These are phyloP conservation scores for Hyla sarda DNA, from an alignment of 2,113 vertebrate genomes.

Conservation along the genomic window DNA sequence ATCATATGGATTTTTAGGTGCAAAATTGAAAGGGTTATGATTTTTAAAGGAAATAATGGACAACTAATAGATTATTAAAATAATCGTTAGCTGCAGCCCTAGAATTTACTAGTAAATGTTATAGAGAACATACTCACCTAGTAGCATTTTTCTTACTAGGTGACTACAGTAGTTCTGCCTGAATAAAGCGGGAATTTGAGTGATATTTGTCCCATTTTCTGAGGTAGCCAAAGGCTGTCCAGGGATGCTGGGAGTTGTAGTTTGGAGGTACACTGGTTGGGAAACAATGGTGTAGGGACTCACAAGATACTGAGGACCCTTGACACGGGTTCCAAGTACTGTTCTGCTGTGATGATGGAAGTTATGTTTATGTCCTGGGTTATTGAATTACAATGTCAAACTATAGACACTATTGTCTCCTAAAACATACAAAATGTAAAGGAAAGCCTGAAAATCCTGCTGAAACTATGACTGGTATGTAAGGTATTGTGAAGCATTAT, in stretches of 20 bases:
- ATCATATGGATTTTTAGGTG: no score
- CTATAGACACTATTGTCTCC: not conserved
- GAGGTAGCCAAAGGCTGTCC: no score
- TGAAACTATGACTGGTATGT: conserved; percentile 44
- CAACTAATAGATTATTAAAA: no score
- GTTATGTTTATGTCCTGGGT: not conserved
- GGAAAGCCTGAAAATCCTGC: conserved; percentile 36
- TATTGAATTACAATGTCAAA: not conserved
- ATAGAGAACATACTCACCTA: not conserved
- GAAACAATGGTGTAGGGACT: no score
- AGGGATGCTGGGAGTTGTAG: no score
- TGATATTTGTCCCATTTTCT: not conserved
- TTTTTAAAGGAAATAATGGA: no score
- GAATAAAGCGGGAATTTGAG: not conserved
- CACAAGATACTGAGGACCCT: no score
- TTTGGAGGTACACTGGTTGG: no score
- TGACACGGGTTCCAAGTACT: no score
- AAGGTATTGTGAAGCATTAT: conserved; percentile 13
- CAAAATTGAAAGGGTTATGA: no score
- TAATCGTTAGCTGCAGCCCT: no score
- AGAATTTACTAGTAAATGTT: no score
- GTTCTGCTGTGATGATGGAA: not conserved
- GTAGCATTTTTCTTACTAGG: not conserved
- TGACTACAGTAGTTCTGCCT: not conserved
- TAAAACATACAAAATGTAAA: conserved; percentile 21